Evolutionary conservation across 2,113 vertebrate species (phyloP), one percentile per base, ranked within the genome.

Genomic region (Alouatta palliata): DNA sequence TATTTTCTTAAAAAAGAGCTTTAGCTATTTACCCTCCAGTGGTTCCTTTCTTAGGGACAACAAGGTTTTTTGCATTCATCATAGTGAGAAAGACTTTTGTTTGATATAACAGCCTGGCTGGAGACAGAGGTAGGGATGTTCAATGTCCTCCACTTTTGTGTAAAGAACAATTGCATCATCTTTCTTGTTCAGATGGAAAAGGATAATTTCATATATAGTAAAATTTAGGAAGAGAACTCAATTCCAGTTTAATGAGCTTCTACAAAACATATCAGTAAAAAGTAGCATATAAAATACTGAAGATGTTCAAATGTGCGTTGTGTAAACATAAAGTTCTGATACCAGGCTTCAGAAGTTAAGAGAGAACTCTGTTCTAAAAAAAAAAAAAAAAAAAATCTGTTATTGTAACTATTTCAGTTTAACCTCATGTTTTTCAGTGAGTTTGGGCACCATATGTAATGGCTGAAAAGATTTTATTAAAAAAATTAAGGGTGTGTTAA

Each of bases 11-110:
- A 73, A 89, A 95, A 93, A 68, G 79, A 87, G 47, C 84, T 80
- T 85, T 21, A 90, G 87, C 92, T 97, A 82, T 97, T 96, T 95
- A 87, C 49, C 81, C 40, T 81, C 27, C 37, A 58, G 66, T 68
- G 76, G 88, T 45, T 58, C 70, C 91, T 56, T 80, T 91, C 83
- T 71, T 94, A 91, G 83, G 16, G 56, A 61, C 19, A 43, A 64
- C 14, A 40, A 71, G 76, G 45, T 71, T 96, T 87, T 92, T n/a
- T 54, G 77, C 80, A 90, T 97, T 97, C 94, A 94, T 83, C 80
- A 73, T 90, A 95, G 96, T 90, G 92, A 97, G 84, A 83, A 66
- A n/a, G 79, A 90, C 83, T 91, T 96, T 95, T 92, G 85, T 96
- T 96, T 92, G 94, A 73, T 73, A 20, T 14, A 90, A 83, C 56